These are phyloP conservation scores for Chondrilla cf. caribensis DNA, from an alignment of 37 sponge, comb jelly and placozoan genomes.

Conservation along the genomic window DNA sequence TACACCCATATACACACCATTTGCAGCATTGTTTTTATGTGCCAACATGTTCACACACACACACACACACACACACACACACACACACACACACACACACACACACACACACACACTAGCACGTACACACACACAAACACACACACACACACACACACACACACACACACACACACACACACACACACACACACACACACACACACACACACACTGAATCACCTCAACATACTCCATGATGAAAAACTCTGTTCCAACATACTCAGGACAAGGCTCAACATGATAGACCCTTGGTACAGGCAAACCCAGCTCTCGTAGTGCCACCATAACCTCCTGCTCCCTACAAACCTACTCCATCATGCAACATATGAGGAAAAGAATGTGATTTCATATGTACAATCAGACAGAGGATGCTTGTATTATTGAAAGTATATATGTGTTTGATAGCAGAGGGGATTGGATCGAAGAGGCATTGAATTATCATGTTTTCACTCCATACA, in stretches of 20 bases:
- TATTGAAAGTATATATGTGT: too few species aligned
- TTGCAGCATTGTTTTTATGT: too few species aligned
- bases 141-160: conserved; percentile 27
- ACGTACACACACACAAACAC: conserved; percentile 16
- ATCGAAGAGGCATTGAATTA: too few species aligned
- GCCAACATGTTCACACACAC: neutral
- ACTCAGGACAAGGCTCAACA: neutral
- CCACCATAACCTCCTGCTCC: neutral
- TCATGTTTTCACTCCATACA: too few species aligned
- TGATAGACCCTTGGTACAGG: conserved; percentile 2
- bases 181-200: neutral
- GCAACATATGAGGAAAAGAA: neutral
- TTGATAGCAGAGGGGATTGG: too few species aligned
- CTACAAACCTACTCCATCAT: neutral
- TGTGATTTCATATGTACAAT: too few species aligned
- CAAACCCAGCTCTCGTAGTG: neutral
- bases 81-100: conserved; percentile 3
- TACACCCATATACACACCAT: neutral
- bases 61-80: conserved; percentile 6
- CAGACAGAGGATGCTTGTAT: too few species aligned
- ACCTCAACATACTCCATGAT: conserved; percentile 29
- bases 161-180: conserved; percentile 15
- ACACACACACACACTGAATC: neutral
- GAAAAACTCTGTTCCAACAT: conserved; percentile 6
- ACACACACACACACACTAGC: conserved; percentile 16